A percentile compares a stretch with the other conserved stretches of the same genome.
Conservation (phyloP, 2,797 vertebrate species). For the Synanceia verrucosa region DNA sequence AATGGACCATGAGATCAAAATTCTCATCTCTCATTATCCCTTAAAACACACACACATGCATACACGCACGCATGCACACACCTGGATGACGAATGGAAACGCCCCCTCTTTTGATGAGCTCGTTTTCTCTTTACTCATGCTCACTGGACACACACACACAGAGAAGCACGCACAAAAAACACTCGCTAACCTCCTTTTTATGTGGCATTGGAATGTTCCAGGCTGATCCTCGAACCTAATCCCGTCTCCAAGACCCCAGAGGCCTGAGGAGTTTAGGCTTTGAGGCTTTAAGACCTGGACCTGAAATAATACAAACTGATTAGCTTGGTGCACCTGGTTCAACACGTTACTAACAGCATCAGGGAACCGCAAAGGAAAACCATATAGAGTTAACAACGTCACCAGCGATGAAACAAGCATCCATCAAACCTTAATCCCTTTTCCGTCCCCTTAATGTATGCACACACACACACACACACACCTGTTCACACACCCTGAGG, state of each 20-base stretch:
- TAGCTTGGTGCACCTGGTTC: conserved; percentile 59
- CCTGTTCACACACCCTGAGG: conserved; percentile 68
- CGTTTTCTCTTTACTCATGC: conserved; percentile 64
- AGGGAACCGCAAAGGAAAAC: conserved; percentile 19
- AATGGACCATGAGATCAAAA: conserved; percentile 38
- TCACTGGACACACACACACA: conserved; percentile 60
- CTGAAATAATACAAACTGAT: conserved; percentile 75
- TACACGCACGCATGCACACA: conserved; percentile 34
- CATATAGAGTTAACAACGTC: conserved; percentile 39
- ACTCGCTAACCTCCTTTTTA: conserved; percentile 44
- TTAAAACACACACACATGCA: conserved; percentile 8
- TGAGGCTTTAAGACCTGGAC: conserved; percentile 68
- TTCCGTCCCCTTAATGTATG: conserved; percentile 59
- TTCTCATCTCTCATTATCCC: conserved; percentile 29
- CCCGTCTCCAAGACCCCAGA: conserved; percentile 59
- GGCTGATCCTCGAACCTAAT: conserved; percentile 70
- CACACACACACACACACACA: conserved; percentile 49
- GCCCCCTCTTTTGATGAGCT: conserved; percentile 63
- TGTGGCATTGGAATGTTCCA: conserved; percentile 73
- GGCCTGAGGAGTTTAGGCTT: conserved; percentile 61
- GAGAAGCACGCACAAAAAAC: conserved; percentile 14
- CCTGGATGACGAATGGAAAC: conserved; percentile 54
- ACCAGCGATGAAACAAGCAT: conserved; percentile 43
- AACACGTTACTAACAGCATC: conserved; percentile 11
- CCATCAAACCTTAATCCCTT: conserved; percentile 60